Conservation (phyloP, 2,113 vertebrate species). For the Ochotona princeps region DNA sequence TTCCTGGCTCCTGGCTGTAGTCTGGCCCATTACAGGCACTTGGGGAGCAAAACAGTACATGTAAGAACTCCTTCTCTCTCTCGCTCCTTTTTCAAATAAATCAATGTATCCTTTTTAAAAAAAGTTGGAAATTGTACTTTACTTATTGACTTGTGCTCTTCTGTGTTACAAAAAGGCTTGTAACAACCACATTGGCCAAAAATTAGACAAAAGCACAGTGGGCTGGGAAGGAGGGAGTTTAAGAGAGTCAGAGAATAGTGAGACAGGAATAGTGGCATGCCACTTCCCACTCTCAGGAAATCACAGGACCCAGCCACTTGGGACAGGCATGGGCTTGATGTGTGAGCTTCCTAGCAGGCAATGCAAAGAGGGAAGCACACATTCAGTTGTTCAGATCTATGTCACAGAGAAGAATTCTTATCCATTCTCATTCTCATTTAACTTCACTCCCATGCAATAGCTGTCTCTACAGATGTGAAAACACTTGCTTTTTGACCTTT, state of each 20-base stretch:
- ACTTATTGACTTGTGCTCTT: background rate
- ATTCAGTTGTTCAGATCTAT: background rate
- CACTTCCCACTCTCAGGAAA: background rate
- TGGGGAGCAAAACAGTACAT: too few species aligned
- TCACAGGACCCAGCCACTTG: background rate
- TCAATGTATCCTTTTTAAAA: too few species aligned
- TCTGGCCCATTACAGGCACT: too few species aligned
- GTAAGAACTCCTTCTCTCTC: too few species aligned
- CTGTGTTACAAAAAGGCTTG: background rate
- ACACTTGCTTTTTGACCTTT: background rate
- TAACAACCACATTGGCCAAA: background rate
- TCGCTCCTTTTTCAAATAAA: too few species aligned
- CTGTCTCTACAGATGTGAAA: background rate
- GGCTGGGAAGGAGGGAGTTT: too few species aligned
- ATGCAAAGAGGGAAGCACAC: background rate
- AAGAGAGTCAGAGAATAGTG: background rate
- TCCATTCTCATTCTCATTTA: too few species aligned
- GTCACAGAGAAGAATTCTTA: background rate
- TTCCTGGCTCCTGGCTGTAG: too few species aligned
- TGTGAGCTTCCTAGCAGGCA: slow-evolving; percentile 38
- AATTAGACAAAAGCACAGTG: background rate
- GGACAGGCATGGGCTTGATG: background rate
- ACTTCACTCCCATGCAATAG: rapidly evolving
- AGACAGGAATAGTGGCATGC: background rate
- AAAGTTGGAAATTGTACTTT: background rate